These are phyloP conservation scores for Merodon equestris DNA, from an alignment of 2,888 invertebrate genomes.

Conservation along the genomic window DNA sequence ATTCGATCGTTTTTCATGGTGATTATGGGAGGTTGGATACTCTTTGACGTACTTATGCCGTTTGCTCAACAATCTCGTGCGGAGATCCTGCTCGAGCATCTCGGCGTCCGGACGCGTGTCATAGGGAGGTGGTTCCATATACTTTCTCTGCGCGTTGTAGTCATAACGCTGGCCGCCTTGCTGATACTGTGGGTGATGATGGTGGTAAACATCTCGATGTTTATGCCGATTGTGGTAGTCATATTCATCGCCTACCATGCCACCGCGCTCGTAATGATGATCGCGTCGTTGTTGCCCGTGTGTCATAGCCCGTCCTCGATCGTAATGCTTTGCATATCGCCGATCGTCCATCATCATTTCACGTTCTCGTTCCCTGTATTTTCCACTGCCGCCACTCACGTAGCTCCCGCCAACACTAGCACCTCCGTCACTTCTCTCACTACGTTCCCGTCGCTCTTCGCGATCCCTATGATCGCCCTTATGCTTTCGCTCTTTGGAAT, in stretches of 20 bases:
- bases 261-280: constrained; percentile 51
- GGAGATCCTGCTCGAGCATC: constrained; percentile 86
- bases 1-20: constrained; percentile 70
- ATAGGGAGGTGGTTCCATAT: constrained; percentile 57
- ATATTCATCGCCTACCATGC: constrained; percentile 43
- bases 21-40: constrained; percentile 61
- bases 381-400: constrained; percentile 22
- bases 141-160: constrained; percentile 69
- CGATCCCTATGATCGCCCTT: constrained; percentile 71
- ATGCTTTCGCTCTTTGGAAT: constrained; percentile 79
- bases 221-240: constrained; percentile 70
- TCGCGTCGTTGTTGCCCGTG: constrained; percentile 69
- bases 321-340: constrained; percentile 50
- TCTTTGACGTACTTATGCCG: constrained; percentile 84
- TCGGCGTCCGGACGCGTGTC: constrained; percentile 79
- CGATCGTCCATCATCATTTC: constrained; percentile 66
- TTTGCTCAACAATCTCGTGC: constrained; percentile 86
- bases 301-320: constrained; percentile 55
- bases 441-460: constrained; percentile 53
- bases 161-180: constrained; percentile 70
- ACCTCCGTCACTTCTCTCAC: constrained; percentile 49
- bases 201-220: constrained; percentile 64
- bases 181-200: constrained; percentile 66
- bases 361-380: constrained; percentile 73
- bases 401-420: constrained; percentile 24